Evolutionary conservation across 2,113 vertebrate genomes (phyloP), one percentile per base, ranked within the genome.

Genomic region (Atlantisia rogersi): DNA sequence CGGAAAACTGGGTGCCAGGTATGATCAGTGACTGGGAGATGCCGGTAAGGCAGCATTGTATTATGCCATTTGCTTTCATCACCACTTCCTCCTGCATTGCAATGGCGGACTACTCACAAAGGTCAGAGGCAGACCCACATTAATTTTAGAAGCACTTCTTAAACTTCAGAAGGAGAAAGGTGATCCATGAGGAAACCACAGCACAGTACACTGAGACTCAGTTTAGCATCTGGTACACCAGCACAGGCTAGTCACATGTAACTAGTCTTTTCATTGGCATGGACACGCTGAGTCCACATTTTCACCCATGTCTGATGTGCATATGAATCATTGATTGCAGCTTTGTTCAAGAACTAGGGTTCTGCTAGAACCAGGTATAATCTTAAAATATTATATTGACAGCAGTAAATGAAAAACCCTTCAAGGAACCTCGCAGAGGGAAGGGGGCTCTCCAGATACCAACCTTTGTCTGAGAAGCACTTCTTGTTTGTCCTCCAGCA

Each of bases 291-390:
- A 82, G 40, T 18, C 32, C 71, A 44, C 24, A 39, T 65, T 21
- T 62, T 63, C 80, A 77, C 40, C 25, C 1, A 1, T 4, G 18
- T 67, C 52, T 39, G 55, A 50, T 32, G 35, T 0, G 2, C 1
- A 1, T 0, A 0, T 20, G 55, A 78, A 29, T 26, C 26, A 22
- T 8, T 1, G 2, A 5, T 39, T 19, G 21, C 40, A 69, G 67
- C 35, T n/a, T 31, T 71, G 29, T 52, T 68, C 64, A 29, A 55
- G 40, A 85, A n/a, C 40, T 11, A 9, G 9, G 8, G 52, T 31
- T 88, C 88, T 77, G 79, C 37, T 77, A 1, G 0, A 24, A 40
- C 16, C 12, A 46, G 32, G 6, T 24, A 71, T 11, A 42, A 55
- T 9, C 39, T 60, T 46, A 56, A 90, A 77, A 88, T 71, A 35